Conservation (phyloP, 1,140 invertebrate species). For the Patella vulgata region DNA sequence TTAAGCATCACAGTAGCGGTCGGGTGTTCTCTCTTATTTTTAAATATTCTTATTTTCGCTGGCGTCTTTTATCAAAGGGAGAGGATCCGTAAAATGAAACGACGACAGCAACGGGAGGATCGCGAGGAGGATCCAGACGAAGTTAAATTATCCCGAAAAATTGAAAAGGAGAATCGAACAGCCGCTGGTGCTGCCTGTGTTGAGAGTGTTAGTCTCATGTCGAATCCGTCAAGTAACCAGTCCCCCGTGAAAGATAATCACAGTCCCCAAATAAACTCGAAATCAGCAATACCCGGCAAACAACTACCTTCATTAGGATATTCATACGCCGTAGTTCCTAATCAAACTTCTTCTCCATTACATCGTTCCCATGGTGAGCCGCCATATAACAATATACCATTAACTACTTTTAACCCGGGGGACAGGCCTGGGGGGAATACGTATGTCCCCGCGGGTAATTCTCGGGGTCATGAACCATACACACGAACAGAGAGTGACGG, state of each 20-base stretch:
- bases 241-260: slow-evolving; percentile 18
- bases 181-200: slow-evolving; percentile 2
- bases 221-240: slow-evolving; percentile 14
- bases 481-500: slow-evolving; percentile 7
- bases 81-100: slow-evolving; percentile 68
- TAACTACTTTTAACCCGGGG: slow-evolving; percentile 24
- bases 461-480: not conserved
- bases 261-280: slow-evolving; percentile 10
- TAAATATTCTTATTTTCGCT: slow-evolving; percentile 92
- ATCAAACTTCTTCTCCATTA: slow-evolving; percentile 33
- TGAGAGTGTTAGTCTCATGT: slow-evolving; percentile 33
- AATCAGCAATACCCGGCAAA: slow-evolving; percentile 6
- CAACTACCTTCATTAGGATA: slow-evolving; percentile 15
- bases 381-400: not conserved
- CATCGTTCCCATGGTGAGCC: slow-evolving; percentile 18
- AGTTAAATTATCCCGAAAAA: slow-evolving; percentile 24
- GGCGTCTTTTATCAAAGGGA: slow-evolving; percentile 94
- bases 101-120: not conserved
- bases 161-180: slow-evolving; percentile 27
- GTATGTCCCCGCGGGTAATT: not conserved
- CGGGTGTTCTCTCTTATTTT: slow-evolving; percentile 86
- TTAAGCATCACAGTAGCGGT: slow-evolving; percentile 86
- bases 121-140: slow-evolving; percentile 27
- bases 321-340: slow-evolving; percentile 38
- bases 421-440: not conserved